Conservation (phyloP, 1,140 invertebrate genomes). For the Phymorhynchus buccinoides region DNA sequence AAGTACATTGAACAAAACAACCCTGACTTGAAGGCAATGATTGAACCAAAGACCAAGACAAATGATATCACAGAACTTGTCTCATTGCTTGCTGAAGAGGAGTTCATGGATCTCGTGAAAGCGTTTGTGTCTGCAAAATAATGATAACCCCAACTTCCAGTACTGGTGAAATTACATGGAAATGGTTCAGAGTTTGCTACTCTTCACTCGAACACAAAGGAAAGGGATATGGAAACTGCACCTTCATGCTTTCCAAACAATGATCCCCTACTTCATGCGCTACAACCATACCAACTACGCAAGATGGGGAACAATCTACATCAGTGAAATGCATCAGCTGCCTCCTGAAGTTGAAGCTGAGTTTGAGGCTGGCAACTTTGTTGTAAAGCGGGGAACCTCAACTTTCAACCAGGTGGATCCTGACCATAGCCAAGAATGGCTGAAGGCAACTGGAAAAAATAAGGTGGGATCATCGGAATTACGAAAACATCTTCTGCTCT, state of each 20-base stretch:
- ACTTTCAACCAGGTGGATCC: conserved; percentile 26
- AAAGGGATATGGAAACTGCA: too few relatives aligned
- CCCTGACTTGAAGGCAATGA: not conserved
- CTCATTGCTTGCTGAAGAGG: not conserved
- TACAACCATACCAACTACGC: not conserved
- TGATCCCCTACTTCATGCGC: too few relatives aligned
- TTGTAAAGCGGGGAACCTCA: not conserved
- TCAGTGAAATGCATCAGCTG: not conserved
- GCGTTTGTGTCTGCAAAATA: not conserved
- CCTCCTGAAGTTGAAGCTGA: not conserved
- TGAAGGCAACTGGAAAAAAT: conserved; percentile 22
- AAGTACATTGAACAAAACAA: not conserved
- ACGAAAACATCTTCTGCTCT: not conserved
- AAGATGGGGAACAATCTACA: not conserved
- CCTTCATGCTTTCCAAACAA: too few relatives aligned
- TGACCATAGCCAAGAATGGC: conserved; percentile 26
- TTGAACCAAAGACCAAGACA: not conserved
- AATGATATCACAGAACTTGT: not conserved
- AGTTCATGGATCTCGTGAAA: not conserved
- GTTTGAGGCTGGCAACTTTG: conserved; percentile 24
- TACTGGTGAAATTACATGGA: not conserved
- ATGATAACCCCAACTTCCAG: conserved; percentile 1
- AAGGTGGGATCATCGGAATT: not conserved
- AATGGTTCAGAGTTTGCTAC: not conserved
- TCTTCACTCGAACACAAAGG: too few relatives aligned